phyloP scores from a whole-genome alignment of 2,113 vertebrate genomes.

The Mystacornis crossleyi region DNA sequence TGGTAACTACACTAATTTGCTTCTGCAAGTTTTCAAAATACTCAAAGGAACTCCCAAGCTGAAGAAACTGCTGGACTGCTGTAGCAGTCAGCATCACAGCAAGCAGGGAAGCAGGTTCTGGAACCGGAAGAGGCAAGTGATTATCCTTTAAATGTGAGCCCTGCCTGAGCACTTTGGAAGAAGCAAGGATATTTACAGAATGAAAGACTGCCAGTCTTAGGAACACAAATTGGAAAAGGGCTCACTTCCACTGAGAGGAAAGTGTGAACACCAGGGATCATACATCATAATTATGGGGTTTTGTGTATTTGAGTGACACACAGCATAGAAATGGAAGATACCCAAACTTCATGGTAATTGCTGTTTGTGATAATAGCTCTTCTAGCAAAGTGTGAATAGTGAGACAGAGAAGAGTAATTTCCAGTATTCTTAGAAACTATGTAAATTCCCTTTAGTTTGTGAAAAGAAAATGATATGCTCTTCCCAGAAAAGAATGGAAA shows the following conservation, averaged over 20 bases:
- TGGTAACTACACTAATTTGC: neutral
- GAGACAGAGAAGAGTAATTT: neutral
- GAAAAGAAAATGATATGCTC: neutral
- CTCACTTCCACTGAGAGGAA: neutral
- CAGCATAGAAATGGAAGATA: neutral
- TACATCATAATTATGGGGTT: neutral
- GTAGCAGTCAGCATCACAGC: neutral
- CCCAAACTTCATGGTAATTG: neutral
- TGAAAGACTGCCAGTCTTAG: neutral
- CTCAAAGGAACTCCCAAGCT: neutral
- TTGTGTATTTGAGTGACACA: neutral
- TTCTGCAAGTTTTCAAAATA: neutral
- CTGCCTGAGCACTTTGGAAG: neutral
- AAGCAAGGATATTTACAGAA: neutral
- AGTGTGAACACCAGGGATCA: neutral
- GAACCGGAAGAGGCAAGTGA: rapidly evolving
- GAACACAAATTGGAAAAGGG: neutral
- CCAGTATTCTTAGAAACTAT: neutral
- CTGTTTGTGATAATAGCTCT: neutral
- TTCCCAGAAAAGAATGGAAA: neutral
- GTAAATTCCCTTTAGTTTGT: neutral
- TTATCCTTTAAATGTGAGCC: neutral
- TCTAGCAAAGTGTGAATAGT: neutral
- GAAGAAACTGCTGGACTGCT: neutral
- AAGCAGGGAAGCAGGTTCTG: neutral